Percentiles rank a stretch among this genome's conserved stretches.
Conservation (phyloP, 92 coral and sea anemone genomes). For the Parazoanthus swiftii region DNA sequence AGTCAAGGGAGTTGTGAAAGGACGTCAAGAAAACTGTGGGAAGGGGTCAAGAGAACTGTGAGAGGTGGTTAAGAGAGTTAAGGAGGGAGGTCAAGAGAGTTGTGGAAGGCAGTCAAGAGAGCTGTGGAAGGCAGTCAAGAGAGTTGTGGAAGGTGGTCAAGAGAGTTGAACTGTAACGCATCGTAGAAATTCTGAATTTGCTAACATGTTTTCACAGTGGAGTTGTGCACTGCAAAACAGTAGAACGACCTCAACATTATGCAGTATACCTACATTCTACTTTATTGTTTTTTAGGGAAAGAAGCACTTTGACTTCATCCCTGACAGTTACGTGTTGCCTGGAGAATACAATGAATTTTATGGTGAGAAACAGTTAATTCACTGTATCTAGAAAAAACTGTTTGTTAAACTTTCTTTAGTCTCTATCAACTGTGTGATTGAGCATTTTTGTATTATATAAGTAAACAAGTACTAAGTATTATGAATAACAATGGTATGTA, state of each 20-base stretch:
- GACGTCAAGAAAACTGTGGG: neutral
- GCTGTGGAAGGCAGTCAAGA: too few species aligned
- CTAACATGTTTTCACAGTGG: too few species aligned
- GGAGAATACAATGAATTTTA: conserved; percentile 88
- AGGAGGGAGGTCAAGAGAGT: neutral
- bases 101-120: neutral
- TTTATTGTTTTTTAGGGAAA: conserved; percentile 67
- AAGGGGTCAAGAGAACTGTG: neutral
- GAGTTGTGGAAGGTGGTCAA: neutral
- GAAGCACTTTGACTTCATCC: conserved; percentile 95
- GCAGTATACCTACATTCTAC: too few species aligned
- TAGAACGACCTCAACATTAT: too few species aligned
- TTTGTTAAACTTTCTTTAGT: neutral
- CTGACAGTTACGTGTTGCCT: conserved; percentile 88
- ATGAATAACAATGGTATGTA: too few species aligned
- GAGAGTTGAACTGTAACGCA: too few species aligned
- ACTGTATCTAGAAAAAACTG: neutral
- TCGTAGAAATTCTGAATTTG: too few species aligned
- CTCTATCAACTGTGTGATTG: neutral
- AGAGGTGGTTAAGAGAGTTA: neutral
- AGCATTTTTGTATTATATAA: too few species aligned
- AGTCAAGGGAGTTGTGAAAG: neutral
- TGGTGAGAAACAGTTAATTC: conserved; percentile 56
- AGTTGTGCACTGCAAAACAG: too few species aligned
- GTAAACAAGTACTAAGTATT: too few species aligned